These are phyloP conservation scores for Colossoma macropomum DNA, from an alignment of 2,113 vertebrate species.

Conservation along the genomic window DNA sequence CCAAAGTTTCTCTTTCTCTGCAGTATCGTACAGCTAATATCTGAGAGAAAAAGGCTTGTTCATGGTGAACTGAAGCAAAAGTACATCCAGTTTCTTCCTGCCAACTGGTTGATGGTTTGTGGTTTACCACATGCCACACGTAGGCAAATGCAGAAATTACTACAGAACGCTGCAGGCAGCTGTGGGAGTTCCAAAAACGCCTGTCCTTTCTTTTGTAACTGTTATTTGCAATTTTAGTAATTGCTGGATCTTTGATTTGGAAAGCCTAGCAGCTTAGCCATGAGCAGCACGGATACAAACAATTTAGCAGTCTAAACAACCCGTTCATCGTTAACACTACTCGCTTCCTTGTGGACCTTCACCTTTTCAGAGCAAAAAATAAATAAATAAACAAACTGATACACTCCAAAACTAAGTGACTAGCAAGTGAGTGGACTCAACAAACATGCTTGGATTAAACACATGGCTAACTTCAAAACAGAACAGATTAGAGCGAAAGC, in stretches of 20 bases:
- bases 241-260: too few species aligned
- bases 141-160: constrained; percentile 17
- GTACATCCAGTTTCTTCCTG: not conserved
- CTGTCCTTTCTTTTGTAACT: not conserved
- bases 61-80: not conserved
- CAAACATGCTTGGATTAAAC: constrained; percentile 24
- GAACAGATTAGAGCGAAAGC: constrained; percentile 21
- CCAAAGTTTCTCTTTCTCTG: too few species aligned
- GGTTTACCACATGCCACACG: constrained; percentile 36
- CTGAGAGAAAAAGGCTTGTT: not conserved
- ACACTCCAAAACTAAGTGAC: not conserved
- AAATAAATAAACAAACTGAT: not conserved
- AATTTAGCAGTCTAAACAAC: not conserved
- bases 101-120: constrained; percentile 16
- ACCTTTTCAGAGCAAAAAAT: not conserved
- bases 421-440: constrained; percentile 4
- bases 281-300: not conserved
- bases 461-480: constrained; percentile 14
- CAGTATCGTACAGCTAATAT: too few species aligned
- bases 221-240: not conserved
- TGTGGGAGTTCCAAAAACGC: not conserved
- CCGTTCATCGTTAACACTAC: not conserved
- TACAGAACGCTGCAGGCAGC: not conserved
- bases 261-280: not conserved
- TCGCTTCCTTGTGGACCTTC: not conserved